These are phyloP conservation scores for Cataglyphis altisquamis DNA, from an alignment of 2,888 invertebrate genomes.

Conservation along the genomic window DNA sequence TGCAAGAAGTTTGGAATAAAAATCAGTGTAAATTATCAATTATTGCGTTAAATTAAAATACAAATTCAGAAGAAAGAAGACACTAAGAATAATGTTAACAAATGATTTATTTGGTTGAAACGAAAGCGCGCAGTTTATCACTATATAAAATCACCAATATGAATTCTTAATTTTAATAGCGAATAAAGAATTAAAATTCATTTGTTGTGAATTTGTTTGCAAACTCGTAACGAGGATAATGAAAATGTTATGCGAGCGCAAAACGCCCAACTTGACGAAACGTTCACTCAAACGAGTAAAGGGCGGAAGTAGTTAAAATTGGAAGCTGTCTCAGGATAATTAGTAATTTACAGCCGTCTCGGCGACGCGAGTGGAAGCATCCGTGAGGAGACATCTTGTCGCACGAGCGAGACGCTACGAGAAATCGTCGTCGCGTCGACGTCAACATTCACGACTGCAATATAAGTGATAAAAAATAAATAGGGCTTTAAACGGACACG, in stretches of 20 bases:
- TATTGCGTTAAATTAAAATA: background rate
- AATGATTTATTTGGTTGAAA: background rate
- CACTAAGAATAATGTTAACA: background rate
- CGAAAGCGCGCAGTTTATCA: background rate
- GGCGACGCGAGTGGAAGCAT: background rate
- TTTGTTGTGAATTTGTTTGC: background rate
- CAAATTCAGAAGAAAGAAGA: background rate
- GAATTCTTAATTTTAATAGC: background rate
- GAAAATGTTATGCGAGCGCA: conserved; percentile 17
- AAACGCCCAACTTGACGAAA: background rate
- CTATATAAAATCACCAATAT: background rate
- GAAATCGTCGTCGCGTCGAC: conserved; percentile 29
- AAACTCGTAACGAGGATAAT: conserved; percentile 6
- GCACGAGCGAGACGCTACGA: conserved; percentile 18
- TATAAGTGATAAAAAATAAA: conserved; percentile 70
- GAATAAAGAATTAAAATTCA: background rate
- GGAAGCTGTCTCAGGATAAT: conserved; percentile 61
- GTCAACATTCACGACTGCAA: conserved; percentile 40
- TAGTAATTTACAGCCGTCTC: conserved; percentile 61
- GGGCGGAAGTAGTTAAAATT: conserved; percentile 38
- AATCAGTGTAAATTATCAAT: background rate
- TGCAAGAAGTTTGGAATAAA: background rate
- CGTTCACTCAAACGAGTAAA: conserved; percentile 8
- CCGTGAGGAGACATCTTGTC: conserved; percentile 22
- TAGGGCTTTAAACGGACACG: conserved; percentile 66